A percentile compares a stretch with the other conserved stretches of the same genome.
Conservation (phyloP, 2,113 vertebrate genomes). For the Indri indri region DNA sequence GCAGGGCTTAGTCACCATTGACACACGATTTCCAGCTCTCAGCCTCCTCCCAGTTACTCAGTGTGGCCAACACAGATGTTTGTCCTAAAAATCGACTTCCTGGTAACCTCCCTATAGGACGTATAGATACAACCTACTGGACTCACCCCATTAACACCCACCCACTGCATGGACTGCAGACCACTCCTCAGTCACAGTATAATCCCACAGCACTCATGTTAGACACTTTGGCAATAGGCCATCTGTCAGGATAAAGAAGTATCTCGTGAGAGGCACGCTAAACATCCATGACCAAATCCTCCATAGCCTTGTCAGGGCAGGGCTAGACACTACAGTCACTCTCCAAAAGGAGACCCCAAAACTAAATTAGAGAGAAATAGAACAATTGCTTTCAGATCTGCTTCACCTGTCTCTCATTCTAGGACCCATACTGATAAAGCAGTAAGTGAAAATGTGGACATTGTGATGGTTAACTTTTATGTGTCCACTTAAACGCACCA, state of each 20-base stretch:
- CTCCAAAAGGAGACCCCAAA: neutral
- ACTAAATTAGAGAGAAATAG: neutral
- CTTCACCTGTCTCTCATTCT: neutral
- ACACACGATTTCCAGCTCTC: neutral
- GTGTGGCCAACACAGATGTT: neutral
- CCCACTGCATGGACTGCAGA: neutral
- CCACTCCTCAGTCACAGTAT: neutral
- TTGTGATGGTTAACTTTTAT: neutral
- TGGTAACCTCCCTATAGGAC: neutral
- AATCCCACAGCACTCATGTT: neutral
- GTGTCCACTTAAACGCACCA: neutral
- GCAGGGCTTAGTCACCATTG: neutral
- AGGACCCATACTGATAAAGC: neutral
- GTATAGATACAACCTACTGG: neutral
- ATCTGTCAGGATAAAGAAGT: neutral
- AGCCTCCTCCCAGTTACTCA: neutral
- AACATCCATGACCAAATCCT: neutral
- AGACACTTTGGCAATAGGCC: neutral
- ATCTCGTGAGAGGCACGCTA: neutral
- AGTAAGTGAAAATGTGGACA: neutral
- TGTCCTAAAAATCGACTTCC: neutral
- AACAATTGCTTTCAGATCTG: neutral
- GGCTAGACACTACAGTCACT: neutral
- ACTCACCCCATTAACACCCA: accelerated
- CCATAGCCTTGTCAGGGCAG: neutral